Base-by-base conservation (phyloP, 2,888 invertebrate species). In the Chalcosyrphus nemorum region DNA sequence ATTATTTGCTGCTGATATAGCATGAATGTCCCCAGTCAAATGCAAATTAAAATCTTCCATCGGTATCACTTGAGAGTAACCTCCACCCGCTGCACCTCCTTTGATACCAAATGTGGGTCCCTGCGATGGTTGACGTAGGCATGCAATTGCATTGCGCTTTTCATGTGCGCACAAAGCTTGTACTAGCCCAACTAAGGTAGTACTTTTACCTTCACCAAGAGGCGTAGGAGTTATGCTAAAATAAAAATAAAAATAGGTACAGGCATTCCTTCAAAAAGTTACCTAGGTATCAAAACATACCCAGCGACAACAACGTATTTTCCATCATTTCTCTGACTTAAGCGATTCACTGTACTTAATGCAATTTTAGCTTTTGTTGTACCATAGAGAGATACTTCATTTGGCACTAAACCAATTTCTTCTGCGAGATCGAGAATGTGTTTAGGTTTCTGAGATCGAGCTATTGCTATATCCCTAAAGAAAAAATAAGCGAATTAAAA, bases 1-100 rank as follows among this genome's bases (percentile, higher is more conserved):
- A 92, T 99, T 99, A 92, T 99, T 98, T 4, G 99, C 99, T 0
- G 98, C 98, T 0, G 97, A 96, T n/a, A 99, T 96, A 0, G 99
- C 99, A 92, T 99, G 99, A 88, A 99, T 99, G 90, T 99, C 99
- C 0, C 99, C 98, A 0, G 99, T 99, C 86, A 99, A 92, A 91
- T 99, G 99, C 0, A 99, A 94, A 92, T 99, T 99, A 92, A 99
- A 99, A 88, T 99, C 99, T 92, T 99, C 99, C 99, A 99, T 99
- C 0, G 99, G 99, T 87, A 99, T 99, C 0, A 95, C 95, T 93
- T 97, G 96, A 0, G 99, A 96, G 91, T 99, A 99, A 2, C 99
- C 99, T 2, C 99, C 99, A 15, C 99, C 99, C 1, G 99, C 99
- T 5, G 99, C 99, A 1, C 99, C 99, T 24, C 99, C 99, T 59